A percentile compares a stretch with the other conserved stretches of the same genome.
Conservation (phyloP, 1,140 invertebrate genomes). For the Aporrectodea caliginosa region DNA sequence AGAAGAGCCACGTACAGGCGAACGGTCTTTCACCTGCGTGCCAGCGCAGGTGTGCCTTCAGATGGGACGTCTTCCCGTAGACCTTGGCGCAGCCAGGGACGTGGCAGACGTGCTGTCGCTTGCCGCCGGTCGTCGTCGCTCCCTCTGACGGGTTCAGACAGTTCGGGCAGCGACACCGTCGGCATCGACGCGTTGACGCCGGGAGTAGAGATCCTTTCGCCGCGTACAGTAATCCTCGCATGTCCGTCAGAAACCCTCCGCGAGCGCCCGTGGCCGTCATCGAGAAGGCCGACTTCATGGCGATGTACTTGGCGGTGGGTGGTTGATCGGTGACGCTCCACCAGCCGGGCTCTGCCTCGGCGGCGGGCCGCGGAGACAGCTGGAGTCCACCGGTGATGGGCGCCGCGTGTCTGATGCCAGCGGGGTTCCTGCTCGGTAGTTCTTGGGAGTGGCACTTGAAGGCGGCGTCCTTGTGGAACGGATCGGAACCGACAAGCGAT, state of each 20-base stretch:
- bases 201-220: background rate
- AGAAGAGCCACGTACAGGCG: conserved; percentile 78
- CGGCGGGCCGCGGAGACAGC: background rate
- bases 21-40: conserved; percentile 55
- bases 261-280: background rate
- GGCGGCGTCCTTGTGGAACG: no score
- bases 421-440: no score
- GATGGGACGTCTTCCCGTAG: conserved; percentile 77
- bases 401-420: no score
- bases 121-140: conserved; percentile 44
- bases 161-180: conserved; percentile 53
- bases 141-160: conserved; percentile 40
- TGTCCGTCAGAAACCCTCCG: background rate
- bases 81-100: conserved; percentile 98
- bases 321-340: background rate
- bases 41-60: conserved; percentile 69
- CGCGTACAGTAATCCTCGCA: background rate
- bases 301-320: background rate
- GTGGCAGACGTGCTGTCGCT: conserved; percentile 94
- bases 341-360: background rate
- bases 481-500: no score
- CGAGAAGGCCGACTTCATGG: background rate
- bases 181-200: conserved; percentile 42
- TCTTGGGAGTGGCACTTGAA: no score
- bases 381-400: background rate